phyloP scores from a whole-genome alignment of 2,888 invertebrate species.

The Coelinius sp. region DNA sequence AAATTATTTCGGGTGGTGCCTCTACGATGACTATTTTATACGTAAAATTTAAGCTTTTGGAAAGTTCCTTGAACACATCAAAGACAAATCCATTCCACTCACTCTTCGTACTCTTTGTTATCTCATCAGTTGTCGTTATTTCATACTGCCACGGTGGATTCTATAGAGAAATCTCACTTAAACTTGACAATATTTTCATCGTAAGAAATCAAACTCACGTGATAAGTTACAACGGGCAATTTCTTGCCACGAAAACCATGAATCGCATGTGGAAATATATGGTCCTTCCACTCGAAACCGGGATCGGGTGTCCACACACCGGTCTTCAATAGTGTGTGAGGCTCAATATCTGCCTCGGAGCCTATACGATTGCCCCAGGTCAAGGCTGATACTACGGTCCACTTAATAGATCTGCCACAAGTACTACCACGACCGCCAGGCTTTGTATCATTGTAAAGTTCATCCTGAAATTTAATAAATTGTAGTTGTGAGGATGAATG shows the following conservation, averaged over 20 bases:
- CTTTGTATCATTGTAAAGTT: slow-evolving; percentile 37
- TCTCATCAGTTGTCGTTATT: slow-evolving; percentile 74
- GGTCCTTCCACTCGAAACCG: slow-evolving; percentile 79
- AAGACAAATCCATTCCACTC: slow-evolving; percentile 82
- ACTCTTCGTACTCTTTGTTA: slow-evolving; percentile 42
- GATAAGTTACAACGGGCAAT: slow-evolving; percentile 82
- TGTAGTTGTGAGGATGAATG: too few relatives aligned
- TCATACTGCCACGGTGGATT: slow-evolving; percentile 90
- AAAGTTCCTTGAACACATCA: slow-evolving; percentile 83
- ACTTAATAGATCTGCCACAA: slow-evolving; percentile 65
- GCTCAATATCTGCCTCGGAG: slow-evolving; percentile 56
- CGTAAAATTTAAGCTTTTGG: slow-evolving; percentile 86
- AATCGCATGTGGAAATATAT: slow-evolving; percentile 83
- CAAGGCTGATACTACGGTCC: slow-evolving; percentile 73
- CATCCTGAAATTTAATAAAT: slow-evolving; percentile 32
- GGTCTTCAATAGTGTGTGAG: slow-evolving; percentile 72
- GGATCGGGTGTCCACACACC: slow-evolving; percentile 83
- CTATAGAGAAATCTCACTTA: slow-evolving; percentile 72
- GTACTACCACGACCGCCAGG: not conserved
- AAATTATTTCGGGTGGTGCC: slow-evolving; percentile 15
- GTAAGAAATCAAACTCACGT: slow-evolving; percentile 75
- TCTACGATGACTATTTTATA: slow-evolving; percentile 69
- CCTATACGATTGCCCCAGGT: slow-evolving; percentile 75
- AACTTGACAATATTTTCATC: not conserved
- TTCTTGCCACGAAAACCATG: slow-evolving; percentile 84